Evolutionary conservation across 1,140 invertebrate species (phyloP).

Genomic region (Euglossa dilemma): DNA sequence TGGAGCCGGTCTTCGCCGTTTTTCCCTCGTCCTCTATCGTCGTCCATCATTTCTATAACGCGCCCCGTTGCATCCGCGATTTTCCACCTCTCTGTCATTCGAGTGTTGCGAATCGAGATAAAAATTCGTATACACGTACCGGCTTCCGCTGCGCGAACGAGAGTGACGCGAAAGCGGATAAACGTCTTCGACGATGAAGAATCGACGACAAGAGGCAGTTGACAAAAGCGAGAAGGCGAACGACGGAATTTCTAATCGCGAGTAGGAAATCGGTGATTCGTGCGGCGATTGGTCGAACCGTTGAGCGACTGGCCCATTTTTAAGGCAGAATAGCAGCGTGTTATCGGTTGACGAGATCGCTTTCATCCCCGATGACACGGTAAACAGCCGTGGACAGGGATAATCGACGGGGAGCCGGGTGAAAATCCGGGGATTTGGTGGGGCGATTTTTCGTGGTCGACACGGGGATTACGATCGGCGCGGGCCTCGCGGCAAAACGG

Average conservation of each 20-base stretch:
- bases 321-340: neutral
- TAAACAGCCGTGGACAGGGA: slow-evolving; percentile 65
- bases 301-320: neutral
- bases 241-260: no score
- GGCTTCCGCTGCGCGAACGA: no score
- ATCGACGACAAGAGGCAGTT: no score
- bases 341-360: neutral
- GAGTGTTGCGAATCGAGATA: no score
- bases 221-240: no score
- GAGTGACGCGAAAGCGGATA: no score
- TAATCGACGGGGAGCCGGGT: slow-evolving; percentile 33
- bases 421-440: slow-evolving; percentile 30
- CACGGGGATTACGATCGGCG: slow-evolving; percentile 69
- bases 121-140: no score
- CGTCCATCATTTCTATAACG: neutral
- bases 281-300: no score
- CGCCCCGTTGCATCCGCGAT: no score
- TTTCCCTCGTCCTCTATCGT: neutral
- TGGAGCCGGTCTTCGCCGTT: slow-evolving; percentile 2
- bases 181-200: no score
- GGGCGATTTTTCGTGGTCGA: slow-evolving; percentile 65
- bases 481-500: neutral
- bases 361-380: neutral
- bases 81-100: no score
- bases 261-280: no score